Percentiles rank a stretch among this genome's conserved stretches.
Evolutionary conservation across 2,113 vertebrate species (phyloP).

Genomic region (Trichomycterus rosablanca): DNA sequence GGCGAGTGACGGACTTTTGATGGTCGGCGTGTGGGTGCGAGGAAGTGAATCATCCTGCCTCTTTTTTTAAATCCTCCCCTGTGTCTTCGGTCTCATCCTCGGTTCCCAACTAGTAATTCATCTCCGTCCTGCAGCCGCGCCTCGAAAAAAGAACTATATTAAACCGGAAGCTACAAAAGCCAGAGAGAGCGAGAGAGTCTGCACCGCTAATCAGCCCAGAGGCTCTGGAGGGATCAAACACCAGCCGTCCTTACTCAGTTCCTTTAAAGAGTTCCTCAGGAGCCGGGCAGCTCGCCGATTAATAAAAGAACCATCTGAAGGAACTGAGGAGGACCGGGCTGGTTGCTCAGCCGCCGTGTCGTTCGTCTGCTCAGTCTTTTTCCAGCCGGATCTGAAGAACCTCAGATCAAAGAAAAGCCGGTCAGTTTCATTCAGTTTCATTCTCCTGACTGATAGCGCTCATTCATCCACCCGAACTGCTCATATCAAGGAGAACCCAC

Average conservation of each 20-base stretch:
- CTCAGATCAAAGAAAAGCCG: conserved; percentile 9
- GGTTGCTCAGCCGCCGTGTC: background rate
- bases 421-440: background rate
- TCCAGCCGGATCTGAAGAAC: conserved; percentile 38
- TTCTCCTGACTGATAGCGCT: background rate
- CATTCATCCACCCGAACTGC: background rate
- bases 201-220: conserved; percentile 9
- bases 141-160: background rate
- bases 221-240: conserved; percentile 8
- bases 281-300: conserved; percentile 4
- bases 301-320: background rate
- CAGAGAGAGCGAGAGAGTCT: conserved; percentile 6
- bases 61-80: conserved; percentile 20
- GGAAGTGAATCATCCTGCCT: conserved; percentile 43
- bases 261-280: conserved; percentile 12
- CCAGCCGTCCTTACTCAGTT: background rate
- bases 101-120: conserved; percentile 4
- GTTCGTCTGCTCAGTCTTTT: background rate
- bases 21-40: conserved; percentile 40
- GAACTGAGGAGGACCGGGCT: background rate
- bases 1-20: conserved; percentile 30
- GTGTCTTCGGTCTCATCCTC: conserved; percentile 31
- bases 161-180: too few species aligned
- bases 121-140: conserved; percentile 24
- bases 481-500: too few species aligned